A percentile compares a stretch with the other conserved stretches of the same genome.
These are phyloP conservation scores for Zosterops lateralis DNA, from an alignment of 2,113 vertebrate genomes.

Conservation along the genomic window DNA sequence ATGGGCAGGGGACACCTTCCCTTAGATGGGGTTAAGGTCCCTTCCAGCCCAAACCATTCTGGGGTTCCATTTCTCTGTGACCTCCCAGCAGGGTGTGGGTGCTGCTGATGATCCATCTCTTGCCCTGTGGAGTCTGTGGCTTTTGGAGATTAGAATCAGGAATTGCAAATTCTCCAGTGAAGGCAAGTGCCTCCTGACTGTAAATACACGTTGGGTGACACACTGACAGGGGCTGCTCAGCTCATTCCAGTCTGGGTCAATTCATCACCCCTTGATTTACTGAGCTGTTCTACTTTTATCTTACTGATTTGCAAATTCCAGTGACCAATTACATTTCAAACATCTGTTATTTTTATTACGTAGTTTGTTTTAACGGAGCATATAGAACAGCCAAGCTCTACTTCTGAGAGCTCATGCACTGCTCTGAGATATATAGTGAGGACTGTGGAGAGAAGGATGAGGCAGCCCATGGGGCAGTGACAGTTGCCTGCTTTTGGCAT, in stretches of 20 bases:
- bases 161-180: neutral
- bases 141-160: neutral
- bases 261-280: constrained; percentile 37
- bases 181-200: neutral
- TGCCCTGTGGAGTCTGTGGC: neutral
- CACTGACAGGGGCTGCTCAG: constrained; percentile 21
- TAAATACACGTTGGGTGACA: neutral
- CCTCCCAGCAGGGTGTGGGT: neutral
- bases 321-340: constrained; percentile 56
- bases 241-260: neutral
- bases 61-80: neutral
- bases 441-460: neutral
- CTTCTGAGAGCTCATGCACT: neutral
- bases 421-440: neutral
- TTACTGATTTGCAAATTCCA: constrained; percentile 57
- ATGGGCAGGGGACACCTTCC: neutral
- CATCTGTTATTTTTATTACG: constrained; percentile 58
- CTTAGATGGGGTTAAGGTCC: neutral
- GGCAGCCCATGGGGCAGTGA: neutral
- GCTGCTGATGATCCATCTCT: neutral
- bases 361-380: constrained; percentile 25
- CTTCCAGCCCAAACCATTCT: neutral
- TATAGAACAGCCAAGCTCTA: neutral
- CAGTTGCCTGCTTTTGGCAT: neutral
- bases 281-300: constrained; percentile 35